Base-by-base conservation (phyloP, 2,113 vertebrate species). In the Ursus arctos region DNA sequence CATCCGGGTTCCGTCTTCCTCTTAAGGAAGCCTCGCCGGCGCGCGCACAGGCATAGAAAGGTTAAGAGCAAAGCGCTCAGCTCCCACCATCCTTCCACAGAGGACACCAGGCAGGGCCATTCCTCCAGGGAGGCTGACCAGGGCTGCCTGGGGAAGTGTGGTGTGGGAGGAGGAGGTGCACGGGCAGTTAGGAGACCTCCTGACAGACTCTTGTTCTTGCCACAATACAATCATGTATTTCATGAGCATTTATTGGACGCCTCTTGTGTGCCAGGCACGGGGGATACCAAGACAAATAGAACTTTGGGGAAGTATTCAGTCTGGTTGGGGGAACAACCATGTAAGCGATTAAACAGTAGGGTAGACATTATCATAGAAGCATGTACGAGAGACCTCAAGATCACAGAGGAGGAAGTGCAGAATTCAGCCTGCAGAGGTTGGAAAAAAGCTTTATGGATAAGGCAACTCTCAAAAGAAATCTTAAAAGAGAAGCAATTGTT, bases 31-130 rank as follows among this genome's bases (percentile, higher is more conserved):
- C 55, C 65, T 55, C 0, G 2, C 57, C 24, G 33, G 86, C 49
- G 47, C 5, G 24, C 16, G 49, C 8, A 33, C 0, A 1, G 2
- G 1, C 19, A 2, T 2, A 43, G 33, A 9, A 10, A 28, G 13
- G 83, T 69, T 24, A 76, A 36, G 47, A 49, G 63, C 72, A 16
- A 36, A 16, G 40, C 13, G 14, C 51, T 26, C 51, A 72, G 84
- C 36, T 40, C 13, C 69, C 33, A 26, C 13, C 4, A 3, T 7
- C 88, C 51, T 77, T 4, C 51, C 28, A 1, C 51, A 11, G 53
- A 4, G 69, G 88, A 22, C 36, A 67, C 40, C 16, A 8, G 47
- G 14, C 22, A 24, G 59, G 7, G 14, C 63, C 31, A 24, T 16
- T 16, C 65, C 61, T 71, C 43, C 4, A 53, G 9, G 67, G 19